These are phyloP conservation scores for Polymixis lichenea DNA, from an alignment of 2,888 invertebrate genomes.

Conservation along the genomic window DNA sequence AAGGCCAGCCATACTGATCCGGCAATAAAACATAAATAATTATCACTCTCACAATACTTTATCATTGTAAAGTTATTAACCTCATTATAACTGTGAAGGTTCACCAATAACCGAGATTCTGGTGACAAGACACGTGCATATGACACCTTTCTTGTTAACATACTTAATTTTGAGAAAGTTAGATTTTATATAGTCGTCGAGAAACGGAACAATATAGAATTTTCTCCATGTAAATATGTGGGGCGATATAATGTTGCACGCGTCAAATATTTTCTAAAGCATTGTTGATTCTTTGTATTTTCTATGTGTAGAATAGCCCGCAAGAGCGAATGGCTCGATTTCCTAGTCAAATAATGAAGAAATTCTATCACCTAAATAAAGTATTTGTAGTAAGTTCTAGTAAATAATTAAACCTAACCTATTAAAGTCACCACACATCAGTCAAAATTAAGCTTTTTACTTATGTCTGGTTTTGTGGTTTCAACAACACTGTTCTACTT, in stretches of 20 bases:
- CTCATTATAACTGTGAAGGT: conserved; percentile 37
- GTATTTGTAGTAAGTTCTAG: not conserved
- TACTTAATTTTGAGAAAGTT: conserved; percentile 55
- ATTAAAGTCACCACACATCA: too few relatives aligned
- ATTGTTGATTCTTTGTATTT: not conserved
- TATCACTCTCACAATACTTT: conserved; percentile 51
- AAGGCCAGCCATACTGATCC: conserved; percentile 53
- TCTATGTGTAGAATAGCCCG: not conserved
- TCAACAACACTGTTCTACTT: not conserved
- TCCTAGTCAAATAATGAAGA: not conserved
- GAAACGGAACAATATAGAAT: conserved; percentile 52
- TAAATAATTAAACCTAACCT: not conserved
- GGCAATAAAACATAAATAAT: conserved; percentile 59
- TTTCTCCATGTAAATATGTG: conserved; percentile 50
- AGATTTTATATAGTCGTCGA: conserved; percentile 34
- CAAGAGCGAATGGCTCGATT: not conserved
- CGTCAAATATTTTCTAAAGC: conserved; percentile 22
- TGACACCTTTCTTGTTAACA: conserved; percentile 55
- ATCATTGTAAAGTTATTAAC: conserved; percentile 45
- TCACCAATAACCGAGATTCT: conserved; percentile 26
- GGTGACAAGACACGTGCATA: conserved; percentile 44
- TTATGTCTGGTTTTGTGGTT: not conserved
- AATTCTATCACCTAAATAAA: not conserved
- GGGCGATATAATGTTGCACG: conserved; percentile 8
- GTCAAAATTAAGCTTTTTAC: not conserved